phyloP scores from a whole-genome alignment of 30 jellyfish, hydroid and myxozoan genomes.

The Chrysaora quinquecirrha region DNA sequence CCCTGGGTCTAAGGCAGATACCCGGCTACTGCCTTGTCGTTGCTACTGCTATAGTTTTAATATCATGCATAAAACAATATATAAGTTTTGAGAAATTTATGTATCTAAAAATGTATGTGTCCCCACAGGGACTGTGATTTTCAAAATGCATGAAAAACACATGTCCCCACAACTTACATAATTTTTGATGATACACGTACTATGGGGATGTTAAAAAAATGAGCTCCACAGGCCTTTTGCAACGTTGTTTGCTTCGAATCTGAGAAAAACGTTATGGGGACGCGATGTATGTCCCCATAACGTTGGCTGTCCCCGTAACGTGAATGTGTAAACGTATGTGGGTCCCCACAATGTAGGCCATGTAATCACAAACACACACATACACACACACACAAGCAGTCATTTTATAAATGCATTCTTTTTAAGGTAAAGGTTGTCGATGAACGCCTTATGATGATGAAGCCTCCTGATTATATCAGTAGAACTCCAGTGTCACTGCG shows the following conservation, averaged over 20 bases:
- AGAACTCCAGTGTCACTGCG: too few species aligned
- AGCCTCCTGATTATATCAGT: too few species aligned
- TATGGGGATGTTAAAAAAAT: background rate
- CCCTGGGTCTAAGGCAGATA: background rate
- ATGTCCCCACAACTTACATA: slow-evolving; percentile 1
- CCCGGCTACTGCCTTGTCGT: background rate
- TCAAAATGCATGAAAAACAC: background rate
- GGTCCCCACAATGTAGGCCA: slow-evolving; percentile 1
- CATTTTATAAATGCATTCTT: too few species aligned
- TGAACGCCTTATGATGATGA: too few species aligned
- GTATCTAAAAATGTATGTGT: background rate
- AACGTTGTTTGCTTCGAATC: background rate
- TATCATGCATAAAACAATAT: background rate
- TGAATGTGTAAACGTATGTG: slow-evolving; percentile 1
- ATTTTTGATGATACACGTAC: background rate
- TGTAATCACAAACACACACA: too few species aligned
- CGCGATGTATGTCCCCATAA: slow-evolving; percentile 1
- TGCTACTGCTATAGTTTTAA: background rate
- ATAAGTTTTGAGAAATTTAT: background rate
- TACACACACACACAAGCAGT: too few species aligned
- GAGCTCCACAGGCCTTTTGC: background rate
- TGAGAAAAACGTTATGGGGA: background rate
- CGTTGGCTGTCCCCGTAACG: slow-evolving; percentile 2
- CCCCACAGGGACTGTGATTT: slow-evolving; percentile 2
- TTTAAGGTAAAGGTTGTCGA: too few species aligned